Evolutionary conservation across 2,113 vertebrate species (phyloP).

Genomic region (Pelecanus crispus): DNA sequence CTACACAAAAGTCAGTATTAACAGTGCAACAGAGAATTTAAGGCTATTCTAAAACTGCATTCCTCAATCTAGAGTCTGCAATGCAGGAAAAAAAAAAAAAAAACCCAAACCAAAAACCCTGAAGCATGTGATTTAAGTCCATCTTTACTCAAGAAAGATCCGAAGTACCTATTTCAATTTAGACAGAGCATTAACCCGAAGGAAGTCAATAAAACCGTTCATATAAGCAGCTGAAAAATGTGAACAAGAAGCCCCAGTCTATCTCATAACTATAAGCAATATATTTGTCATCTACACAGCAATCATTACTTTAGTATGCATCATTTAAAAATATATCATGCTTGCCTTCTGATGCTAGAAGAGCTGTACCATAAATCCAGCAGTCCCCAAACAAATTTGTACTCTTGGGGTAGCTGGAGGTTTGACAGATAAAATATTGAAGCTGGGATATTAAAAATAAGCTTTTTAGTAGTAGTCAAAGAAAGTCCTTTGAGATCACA

Average conservation of each 20-base stretch:
- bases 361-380: neutral
- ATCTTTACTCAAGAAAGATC: neutral
- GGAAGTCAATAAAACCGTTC: neutral
- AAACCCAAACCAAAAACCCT: neutral
- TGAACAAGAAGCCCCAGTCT: neutral
- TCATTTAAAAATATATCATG: neutral
- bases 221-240: neutral
- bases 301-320: neutral
- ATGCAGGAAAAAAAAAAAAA: neutral
- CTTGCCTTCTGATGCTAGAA: neutral
- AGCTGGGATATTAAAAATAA: neutral
- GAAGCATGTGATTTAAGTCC: neutral
- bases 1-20: neutral
- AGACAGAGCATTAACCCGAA: neutral
- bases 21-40: neutral
- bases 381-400: neutral
- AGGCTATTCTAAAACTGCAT: neutral
- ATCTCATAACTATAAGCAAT: neutral
- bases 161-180: neutral
- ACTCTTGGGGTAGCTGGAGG: neutral
- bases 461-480: neutral
- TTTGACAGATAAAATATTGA: neutral
- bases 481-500: neutral
- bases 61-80: neutral
- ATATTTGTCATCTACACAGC: neutral